A percentile compares a stretch with the other conserved stretches of the same genome.
These are phyloP conservation scores for Stratiolaelaps scimitus DNA, from an alignment of 1,140 invertebrate species.

Conservation along the genomic window DNA sequence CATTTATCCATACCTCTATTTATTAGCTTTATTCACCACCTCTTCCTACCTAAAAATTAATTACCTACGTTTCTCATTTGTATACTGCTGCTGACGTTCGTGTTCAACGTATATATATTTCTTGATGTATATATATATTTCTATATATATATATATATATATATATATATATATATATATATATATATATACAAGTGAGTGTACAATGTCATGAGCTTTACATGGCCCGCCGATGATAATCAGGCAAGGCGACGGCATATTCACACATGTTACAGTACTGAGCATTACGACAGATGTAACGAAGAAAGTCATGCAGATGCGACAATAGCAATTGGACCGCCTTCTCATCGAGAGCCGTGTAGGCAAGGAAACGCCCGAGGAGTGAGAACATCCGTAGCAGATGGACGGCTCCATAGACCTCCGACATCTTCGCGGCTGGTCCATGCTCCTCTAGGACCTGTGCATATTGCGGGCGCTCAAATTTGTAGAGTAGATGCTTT, in stretches of 20 bases:
- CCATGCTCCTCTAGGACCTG: slow-evolving; percentile 63
- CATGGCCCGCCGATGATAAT: slow-evolving; percentile 65
- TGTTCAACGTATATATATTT: too few species aligned
- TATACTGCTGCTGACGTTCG: too few species aligned
- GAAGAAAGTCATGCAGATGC: slow-evolving; percentile 70
- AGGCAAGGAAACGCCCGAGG: slow-evolving; percentile 72
- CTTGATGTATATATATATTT: too few species aligned
- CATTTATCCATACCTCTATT: too few species aligned
- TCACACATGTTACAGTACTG: slow-evolving; percentile 65
- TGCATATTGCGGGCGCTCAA: slow-evolving; percentile 81
- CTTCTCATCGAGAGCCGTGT: slow-evolving; percentile 75
- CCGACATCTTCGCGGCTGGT: slow-evolving; percentile 47
- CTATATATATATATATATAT: too few species aligned
- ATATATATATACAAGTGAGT: too few species aligned
- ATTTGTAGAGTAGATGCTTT: slow-evolving; percentile 82
- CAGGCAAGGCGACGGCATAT: slow-evolving; percentile 71
- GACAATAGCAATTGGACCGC: slow-evolving; percentile 64
- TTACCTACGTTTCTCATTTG: too few species aligned
- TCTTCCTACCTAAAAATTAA: too few species aligned
- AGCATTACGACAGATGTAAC: slow-evolving; percentile 38
- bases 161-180: too few species aligned
- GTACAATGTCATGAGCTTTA: not conserved
- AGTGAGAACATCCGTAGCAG: slow-evolving; percentile 65
- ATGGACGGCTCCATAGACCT: slow-evolving; percentile 82
- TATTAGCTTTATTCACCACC: too few species aligned